phyloP scores from a whole-genome alignment of 37 sponge, comb jelly and placozoan species.

The Spongia lamella region DNA sequence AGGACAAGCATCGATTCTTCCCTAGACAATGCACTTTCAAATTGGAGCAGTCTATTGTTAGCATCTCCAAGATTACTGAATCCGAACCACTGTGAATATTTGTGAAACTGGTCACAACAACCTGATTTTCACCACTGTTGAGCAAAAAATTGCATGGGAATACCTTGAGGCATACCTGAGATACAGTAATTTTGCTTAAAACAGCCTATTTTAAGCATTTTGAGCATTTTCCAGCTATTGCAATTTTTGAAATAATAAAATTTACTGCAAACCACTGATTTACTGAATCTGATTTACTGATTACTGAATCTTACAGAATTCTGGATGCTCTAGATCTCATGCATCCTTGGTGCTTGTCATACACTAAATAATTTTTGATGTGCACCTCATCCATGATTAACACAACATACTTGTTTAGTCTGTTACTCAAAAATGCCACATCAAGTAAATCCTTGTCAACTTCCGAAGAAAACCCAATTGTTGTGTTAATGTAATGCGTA shows the following conservation, averaged over 20 bases:
- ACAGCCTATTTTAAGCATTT: too few relatives aligned
- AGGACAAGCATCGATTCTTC: slow-evolving; percentile 32
- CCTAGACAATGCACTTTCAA: slow-evolving; percentile 11
- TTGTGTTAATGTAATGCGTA: slow-evolving; percentile 20
- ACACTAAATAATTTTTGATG: slow-evolving; percentile 39
- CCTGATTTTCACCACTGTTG: too few relatives aligned
- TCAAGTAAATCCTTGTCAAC: not conserved
- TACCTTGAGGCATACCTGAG: too few relatives aligned
- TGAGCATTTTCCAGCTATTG: too few relatives aligned
- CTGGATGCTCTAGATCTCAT: too few relatives aligned
- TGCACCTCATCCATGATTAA: slow-evolving; percentile 42
- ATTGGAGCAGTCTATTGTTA: slow-evolving; percentile 21
- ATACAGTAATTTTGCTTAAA: too few relatives aligned
- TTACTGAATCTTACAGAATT: not conserved
- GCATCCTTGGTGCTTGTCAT: slow-evolving; percentile 21
- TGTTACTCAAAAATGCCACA: not conserved
- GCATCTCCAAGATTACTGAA: slow-evolving; percentile 20
- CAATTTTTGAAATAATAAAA: too few relatives aligned
- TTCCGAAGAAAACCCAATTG: slow-evolving; percentile 30
- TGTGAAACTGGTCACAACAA: too few relatives aligned
- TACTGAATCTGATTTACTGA: not conserved
- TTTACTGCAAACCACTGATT: too few relatives aligned
- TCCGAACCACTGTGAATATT: too few relatives aligned
- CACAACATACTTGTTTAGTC: slow-evolving; percentile 33
- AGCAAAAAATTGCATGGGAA: too few relatives aligned